Evolutionary conservation across 2,888 invertebrate genomes (phyloP).

Genomic region (Tryphoninae sp.): DNA sequence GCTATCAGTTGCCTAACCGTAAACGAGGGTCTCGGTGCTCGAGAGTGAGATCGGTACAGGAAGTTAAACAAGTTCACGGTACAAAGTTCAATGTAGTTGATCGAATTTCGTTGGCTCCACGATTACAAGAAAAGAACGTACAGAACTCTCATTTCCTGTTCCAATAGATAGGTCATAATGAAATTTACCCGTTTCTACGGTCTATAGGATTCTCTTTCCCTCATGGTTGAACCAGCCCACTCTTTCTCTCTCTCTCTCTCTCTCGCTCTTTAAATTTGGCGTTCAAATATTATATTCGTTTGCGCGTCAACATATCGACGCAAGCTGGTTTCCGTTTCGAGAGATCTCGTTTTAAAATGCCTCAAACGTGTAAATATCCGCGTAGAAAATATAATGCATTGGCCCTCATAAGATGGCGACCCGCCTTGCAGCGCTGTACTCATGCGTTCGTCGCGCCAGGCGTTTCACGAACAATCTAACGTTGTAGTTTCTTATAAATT

Average conservation of each 20-base stretch:
- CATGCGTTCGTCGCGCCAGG: neutral
- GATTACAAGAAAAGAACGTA: constrained; percentile 35
- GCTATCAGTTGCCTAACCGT: constrained; percentile 13
- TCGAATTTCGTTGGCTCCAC: constrained; percentile 47
- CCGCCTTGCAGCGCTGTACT: constrained; percentile 38
- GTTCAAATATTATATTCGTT: neutral
- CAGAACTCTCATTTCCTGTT: constrained; percentile 39
- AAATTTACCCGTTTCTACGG: constrained; percentile 28
- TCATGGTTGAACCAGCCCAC: neutral
- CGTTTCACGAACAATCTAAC: neutral
- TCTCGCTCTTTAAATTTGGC: neutral
- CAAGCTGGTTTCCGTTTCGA: neutral
- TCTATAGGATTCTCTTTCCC: constrained; percentile 8
- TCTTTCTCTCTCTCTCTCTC: neutral
- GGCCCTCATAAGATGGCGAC: constrained; percentile 47
- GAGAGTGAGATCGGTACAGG: constrained; percentile 21
- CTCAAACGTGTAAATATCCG: constrained; percentile 13
- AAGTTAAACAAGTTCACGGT: constrained; percentile 48
- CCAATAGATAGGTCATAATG: constrained; percentile 24
- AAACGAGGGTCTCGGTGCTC: constrained; percentile 3
- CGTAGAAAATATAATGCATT: neutral
- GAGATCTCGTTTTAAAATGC: neutral
- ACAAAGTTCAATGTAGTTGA: constrained; percentile 44
- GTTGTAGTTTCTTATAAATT: neutral
- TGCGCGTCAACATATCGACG: neutral